Evolutionary conservation across 2,797 vertebrate species (phyloP).

Genomic region (Siniperca obscura): DNA sequence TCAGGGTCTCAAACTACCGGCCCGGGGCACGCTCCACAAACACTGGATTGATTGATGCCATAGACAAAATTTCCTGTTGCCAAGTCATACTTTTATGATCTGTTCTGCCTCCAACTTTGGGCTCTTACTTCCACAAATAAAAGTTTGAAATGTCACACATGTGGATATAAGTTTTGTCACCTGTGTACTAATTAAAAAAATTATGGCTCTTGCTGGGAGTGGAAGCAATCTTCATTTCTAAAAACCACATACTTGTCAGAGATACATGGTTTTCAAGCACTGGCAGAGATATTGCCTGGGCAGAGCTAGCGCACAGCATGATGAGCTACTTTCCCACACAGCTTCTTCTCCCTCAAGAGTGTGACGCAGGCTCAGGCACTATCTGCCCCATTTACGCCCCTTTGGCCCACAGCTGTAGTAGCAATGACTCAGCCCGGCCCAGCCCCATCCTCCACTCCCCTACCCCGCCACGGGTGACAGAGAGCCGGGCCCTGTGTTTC

Average conservation of each 20-base stretch:
- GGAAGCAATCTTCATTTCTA: background rate
- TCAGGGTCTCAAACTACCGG: background rate
- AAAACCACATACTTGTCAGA: constrained; percentile 21
- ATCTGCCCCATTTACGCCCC: constrained; percentile 55
- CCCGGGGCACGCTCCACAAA: background rate
- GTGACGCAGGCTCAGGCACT: constrained; percentile 33
- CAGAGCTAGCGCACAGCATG: constrained; percentile 18
- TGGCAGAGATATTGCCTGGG: constrained; percentile 13
- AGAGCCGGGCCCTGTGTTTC: constrained; percentile 35
- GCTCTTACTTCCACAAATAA: background rate
- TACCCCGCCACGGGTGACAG: constrained; percentile 39
- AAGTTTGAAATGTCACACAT: background rate
- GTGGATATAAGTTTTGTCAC: background rate
- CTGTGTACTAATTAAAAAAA: background rate
- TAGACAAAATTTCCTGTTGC: background rate
- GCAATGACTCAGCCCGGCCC: constrained; percentile 36
- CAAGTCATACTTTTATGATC: background rate
- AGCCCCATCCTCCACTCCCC: background rate
- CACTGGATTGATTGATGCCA: background rate
- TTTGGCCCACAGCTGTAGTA: constrained; percentile 32
- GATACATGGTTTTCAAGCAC: constrained; percentile 9
- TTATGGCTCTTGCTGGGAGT: constrained; percentile 1
- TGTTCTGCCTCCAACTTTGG: background rate
- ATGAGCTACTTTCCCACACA: constrained; percentile 51
- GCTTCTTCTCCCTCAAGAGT: constrained; percentile 29